Evolutionary conservation across 2,113 vertebrate genomes (phyloP), one percentile per base, ranked within the genome.

Genomic region (Psilopsiagon aurifrons): DNA sequence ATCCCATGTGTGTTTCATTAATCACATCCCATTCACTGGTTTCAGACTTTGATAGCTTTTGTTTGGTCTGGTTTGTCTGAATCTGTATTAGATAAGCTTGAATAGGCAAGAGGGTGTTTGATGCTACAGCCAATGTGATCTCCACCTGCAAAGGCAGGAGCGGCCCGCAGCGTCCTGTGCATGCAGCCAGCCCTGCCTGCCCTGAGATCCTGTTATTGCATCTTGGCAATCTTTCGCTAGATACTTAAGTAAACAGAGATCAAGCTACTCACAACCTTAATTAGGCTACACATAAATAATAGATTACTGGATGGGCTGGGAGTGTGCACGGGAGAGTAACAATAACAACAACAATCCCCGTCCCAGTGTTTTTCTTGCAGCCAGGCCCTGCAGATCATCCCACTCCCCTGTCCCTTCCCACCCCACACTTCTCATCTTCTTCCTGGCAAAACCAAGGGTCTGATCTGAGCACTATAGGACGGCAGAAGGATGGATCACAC

Each of bases 161-260:
- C 68, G 66, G 74, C 51, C 24, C 19, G 37, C 41, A 10, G 66
- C 83, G 2, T 55, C 14, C 89, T 6, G 37, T 27, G 69, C 31
- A 8, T 85, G 0, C 92, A 35, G 37, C 10, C 71, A 74, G 79
- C 81, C 87, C 90, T 96, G 89, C 95, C 90, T 95, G 96, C 93
- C 90, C 73, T 80, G 5, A 67, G 96, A 93, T 92, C 83, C 91
- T 96, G 94, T 91, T 91, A 82, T 96, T 97, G 94, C 88, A 85
- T 76, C 97, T 96, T 82, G 96, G 96, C 97, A 96, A 90, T 97
- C 97, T 97, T 97, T 94, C 2, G 51, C 92, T 64, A 18, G 86
- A 83, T 92, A 84, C 95, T 95, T 96, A 96, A 96, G 95, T 96
- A 98, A 98, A 97, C 96, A 98, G 96, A 97, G 97, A 98, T 97